Evolutionary conservation across 2,113 vertebrate genomes (phyloP).

Genomic region (Cichladusa arquata): DNA sequence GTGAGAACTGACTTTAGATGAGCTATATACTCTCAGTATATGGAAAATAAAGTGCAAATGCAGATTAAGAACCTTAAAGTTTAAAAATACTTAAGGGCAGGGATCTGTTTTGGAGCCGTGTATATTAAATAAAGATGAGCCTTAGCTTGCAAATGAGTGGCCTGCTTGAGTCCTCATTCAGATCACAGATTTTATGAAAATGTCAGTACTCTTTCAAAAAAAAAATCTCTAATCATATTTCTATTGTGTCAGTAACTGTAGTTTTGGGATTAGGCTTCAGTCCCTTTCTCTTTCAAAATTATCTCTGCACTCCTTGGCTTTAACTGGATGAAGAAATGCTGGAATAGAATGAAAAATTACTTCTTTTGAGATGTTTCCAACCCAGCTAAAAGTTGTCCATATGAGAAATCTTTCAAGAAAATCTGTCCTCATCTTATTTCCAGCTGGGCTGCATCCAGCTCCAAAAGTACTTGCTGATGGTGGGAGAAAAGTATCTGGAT

Average conservation of each 20-base stretch:
- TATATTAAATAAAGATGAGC: not conserved
- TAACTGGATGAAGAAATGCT: constrained; percentile 13
- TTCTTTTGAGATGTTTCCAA: not conserved
- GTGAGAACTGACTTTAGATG: not conserved
- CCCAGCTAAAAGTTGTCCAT: not conserved
- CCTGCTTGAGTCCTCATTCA: not conserved
- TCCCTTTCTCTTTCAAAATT: not conserved
- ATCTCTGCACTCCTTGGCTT: not conserved
- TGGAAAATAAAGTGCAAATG: not conserved
- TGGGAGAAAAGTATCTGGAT: not conserved
- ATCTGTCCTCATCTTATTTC: constrained; percentile 28
- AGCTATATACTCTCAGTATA: not conserved
- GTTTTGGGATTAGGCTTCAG: not conserved
- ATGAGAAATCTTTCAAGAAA: constrained; percentile 39
- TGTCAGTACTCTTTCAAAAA: not conserved
- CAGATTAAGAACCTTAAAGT: not conserved
- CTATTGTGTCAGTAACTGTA: not conserved
- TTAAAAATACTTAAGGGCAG: not conserved
- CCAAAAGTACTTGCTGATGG: not conserved
- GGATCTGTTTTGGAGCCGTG: not conserved
- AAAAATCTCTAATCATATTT: not conserved
- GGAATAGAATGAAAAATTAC: not conserved
- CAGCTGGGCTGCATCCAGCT: constrained; percentile 18
- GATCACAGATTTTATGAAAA: not conserved
- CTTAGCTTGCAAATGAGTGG: not conserved